Conservation (phyloP, 1,140 invertebrate species). For the Lepeophtheirus salmonis region DNA sequence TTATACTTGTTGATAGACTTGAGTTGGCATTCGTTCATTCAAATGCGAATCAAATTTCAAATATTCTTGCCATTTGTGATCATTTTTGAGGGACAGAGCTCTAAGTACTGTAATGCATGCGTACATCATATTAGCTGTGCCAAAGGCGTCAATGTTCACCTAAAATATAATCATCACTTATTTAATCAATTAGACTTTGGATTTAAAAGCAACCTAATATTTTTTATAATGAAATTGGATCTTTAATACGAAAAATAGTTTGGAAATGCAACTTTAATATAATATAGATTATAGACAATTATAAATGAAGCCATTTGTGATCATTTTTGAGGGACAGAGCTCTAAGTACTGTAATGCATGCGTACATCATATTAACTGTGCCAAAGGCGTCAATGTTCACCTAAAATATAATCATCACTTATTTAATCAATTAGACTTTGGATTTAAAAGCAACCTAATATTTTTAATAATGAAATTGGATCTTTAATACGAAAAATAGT, state of each 20-base stretch:
- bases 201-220: too few relatives aligned
- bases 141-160: conserved; percentile 8
- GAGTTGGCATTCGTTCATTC: conserved; percentile 13
- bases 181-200: too few relatives aligned
- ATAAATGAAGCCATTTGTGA: conserved; percentile 11
- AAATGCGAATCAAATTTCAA: conserved; percentile 16
- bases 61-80: conserved; percentile 10
- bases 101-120: conserved; percentile 17
- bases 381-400: conserved; percentile 8
- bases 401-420: too few relatives aligned
- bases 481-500: too few relatives aligned
- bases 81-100: conserved; percentile 6
- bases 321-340: conserved; percentile 5
- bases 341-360: conserved; percentile 17
- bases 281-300: too few relatives aligned
- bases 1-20: conserved; percentile 3
- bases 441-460: too few relatives aligned
- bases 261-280: too few relatives aligned
- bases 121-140: conserved; percentile 17
- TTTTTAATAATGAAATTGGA: too few relatives aligned
- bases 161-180: too few relatives aligned
- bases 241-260: too few relatives aligned
- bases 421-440: too few relatives aligned
- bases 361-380: conserved; percentile 17
- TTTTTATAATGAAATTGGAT: too few relatives aligned